Percentiles rank a stretch among this genome's conserved stretches.
These are phyloP conservation scores for Ammodramus savannarum DNA, from an alignment of 2,113 vertebrate species.

Conservation along the genomic window DNA sequence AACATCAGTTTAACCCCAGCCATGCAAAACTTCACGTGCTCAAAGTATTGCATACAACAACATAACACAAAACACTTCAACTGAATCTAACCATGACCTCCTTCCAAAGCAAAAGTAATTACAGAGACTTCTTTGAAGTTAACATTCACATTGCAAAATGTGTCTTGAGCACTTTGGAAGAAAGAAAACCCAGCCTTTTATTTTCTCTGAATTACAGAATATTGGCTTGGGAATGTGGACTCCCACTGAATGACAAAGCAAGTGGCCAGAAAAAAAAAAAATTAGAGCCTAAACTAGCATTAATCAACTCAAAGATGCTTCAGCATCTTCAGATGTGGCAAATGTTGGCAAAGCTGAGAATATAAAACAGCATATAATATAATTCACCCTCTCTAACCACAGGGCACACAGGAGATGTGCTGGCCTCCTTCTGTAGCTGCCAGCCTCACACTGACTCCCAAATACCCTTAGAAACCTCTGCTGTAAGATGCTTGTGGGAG, in stretches of 20 bases:
- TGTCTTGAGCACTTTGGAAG: not conserved
- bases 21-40: not conserved
- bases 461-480: not conserved
- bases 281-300: not conserved
- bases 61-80: not conserved
- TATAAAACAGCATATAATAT: not conserved
- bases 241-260: not conserved
- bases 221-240: not conserved
- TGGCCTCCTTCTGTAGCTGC: not conserved
- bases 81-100: not conserved
- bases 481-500: not conserved
- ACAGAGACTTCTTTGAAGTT: not conserved
- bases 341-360: not conserved
- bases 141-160: not conserved
- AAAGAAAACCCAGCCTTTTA: not conserved
- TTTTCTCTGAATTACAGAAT: not conserved
- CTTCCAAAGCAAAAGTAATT: not conserved
- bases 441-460: not conserved
- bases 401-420: not conserved
- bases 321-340: not conserved
- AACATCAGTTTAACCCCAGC: not conserved
- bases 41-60: not conserved
- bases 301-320: not conserved
- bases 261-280: not conserved
- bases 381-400: not conserved